Base-by-base conservation (phyloP, 2,113 vertebrate genomes). In the Psettodes erumei region DNA sequence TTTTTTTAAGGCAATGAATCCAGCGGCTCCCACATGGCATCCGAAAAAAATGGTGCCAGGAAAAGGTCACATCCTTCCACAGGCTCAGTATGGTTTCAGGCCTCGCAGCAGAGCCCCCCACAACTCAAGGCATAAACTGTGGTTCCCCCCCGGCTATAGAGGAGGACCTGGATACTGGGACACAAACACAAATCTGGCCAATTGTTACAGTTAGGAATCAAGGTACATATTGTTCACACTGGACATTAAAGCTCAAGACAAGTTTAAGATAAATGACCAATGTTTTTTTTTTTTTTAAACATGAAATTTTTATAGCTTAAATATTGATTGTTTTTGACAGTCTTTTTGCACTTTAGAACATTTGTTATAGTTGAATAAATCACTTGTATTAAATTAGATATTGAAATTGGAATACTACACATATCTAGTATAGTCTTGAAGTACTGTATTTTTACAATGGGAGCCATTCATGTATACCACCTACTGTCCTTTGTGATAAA, bases 311-410 rank as follows among this genome's bases (percentile, higher is more conserved):
- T 89, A 80, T 81, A 81, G 59, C 21, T 67, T 40, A 69, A 23
- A 28, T 84, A 56, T 73, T 83, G 54, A 37, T 63, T 75, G 60
- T 83, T 82, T 84, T 81, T 83, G 54, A 83, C 42, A 40, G 65
- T n/a, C 60, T 87, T 74, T 92, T 81, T 93, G 93, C 91, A 94
- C 93, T 93, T 93, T 93, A 91, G 88, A 91, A 13, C 23, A 73
- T 82, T 85, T 90, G 85, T 92, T 88, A 82, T 84, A 89, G 81
- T 85, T 63, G 30, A 88, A 82, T 85, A 70, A 83, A 84, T 81
- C 62, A 83, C 76, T 83, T 75, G 75, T 88, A 88, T 81, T 80
- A 56, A 79, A 88, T 88, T 86, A 89, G 79, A 51, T 83, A 74
- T 59, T 79, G 40, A 62, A 63, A 84, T 87, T 90, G 71, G 42